phyloP scores from a whole-genome alignment of 2,113 vertebrate genomes.

The Ariopsis seemanni region DNA sequence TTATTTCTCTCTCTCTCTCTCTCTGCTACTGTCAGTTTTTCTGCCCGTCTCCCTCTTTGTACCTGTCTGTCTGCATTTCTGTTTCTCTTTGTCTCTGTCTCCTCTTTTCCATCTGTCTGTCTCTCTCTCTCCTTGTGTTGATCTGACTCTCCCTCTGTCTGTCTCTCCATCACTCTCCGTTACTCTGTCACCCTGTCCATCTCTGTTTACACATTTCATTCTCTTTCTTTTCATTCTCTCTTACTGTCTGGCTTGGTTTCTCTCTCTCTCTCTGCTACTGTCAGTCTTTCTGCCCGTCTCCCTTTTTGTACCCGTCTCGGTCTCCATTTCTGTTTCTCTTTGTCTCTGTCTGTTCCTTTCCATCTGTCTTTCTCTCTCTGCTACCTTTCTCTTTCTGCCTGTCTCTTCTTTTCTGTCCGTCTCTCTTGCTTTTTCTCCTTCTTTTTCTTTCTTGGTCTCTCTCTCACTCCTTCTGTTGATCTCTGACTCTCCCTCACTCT shows the following conservation, averaged over 20 bases:
- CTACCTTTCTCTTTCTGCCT: no score
- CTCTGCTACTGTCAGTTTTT: not conserved
- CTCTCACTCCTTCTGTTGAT: no score
- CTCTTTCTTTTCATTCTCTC: not conserved
- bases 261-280: not conserved
- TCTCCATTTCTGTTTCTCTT: not conserved
- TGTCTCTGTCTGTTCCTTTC: not conserved
- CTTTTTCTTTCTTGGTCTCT: no score
- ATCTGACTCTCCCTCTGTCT: conserved; percentile 5
- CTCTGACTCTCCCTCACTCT: no score
- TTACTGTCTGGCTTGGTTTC: not conserved
- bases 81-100: no score
- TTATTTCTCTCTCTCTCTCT: conserved; percentile 34
- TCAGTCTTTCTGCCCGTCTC: not conserved
- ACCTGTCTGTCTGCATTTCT: not conserved
- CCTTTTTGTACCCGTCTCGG: not conserved
- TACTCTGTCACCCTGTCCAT: not conserved
- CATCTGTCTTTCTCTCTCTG: no score
- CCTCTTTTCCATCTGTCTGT: not conserved
- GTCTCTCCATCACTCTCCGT: not conserved
- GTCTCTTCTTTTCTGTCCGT: no score
- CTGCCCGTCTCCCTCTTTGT: not conserved
- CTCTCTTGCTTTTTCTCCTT: no score
- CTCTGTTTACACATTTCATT: no score
- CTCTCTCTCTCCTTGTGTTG: not conserved